phyloP scores from a whole-genome alignment of 2,797 vertebrate species.

The Distichodus sexfasciatus region DNA sequence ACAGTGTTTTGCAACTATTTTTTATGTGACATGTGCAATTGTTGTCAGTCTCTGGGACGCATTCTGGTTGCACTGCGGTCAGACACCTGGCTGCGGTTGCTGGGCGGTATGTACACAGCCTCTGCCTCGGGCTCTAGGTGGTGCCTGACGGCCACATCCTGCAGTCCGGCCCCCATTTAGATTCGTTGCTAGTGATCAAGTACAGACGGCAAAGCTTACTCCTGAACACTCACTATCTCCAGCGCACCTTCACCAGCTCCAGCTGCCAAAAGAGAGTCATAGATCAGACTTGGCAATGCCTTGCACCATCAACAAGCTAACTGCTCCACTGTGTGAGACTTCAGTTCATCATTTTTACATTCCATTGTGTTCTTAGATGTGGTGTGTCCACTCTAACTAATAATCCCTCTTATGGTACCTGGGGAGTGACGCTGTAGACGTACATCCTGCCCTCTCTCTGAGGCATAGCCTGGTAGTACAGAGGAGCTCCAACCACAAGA shows the following conservation, averaged over 20 bases:
- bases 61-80: conserved; percentile 73
- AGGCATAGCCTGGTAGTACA: conserved; percentile 66
- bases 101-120: conserved; percentile 81
- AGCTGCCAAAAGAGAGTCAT: background rate
- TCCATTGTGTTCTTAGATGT: no score
- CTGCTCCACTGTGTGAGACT: no score
- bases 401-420: conserved; percentile 58
- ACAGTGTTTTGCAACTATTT: no score
- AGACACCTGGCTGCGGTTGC: conserved; percentile 59
- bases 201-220: conserved; percentile 78
- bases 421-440: conserved; percentile 64
- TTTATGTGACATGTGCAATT: no score
- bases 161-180: conserved; percentile 78
- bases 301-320: no score
- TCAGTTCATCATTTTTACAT: no score
- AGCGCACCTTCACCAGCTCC: conserved; percentile 24
- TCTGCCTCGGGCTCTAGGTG: conserved; percentile 80
- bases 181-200: conserved; percentile 73
- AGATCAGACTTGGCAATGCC: no score
- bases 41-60: no score
- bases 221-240: conserved; percentile 56
- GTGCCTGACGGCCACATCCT: conserved; percentile 82
- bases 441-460: conserved; percentile 75
- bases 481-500: conserved; percentile 78
- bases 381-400: no score